Evolutionary conservation across 1,140 invertebrate genomes (phyloP), one percentile per base, ranked within the genome.

Genomic region (Caenorhabditis latens): DNA sequence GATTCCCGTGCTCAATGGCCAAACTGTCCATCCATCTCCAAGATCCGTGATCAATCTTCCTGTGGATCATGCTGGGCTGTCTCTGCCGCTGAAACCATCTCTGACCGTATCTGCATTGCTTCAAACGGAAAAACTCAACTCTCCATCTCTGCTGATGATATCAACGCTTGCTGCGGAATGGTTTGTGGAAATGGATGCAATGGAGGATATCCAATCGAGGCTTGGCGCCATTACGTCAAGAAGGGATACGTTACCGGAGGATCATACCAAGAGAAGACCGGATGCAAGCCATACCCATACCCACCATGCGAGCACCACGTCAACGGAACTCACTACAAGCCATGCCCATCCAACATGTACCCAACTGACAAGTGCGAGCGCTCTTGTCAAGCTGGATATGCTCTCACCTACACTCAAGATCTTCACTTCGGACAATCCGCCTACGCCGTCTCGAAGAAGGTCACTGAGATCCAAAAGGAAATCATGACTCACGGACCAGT

Each of bases 31-130:
- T 96, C 96, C 1, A 89, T 94, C 32, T 92, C 92, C 84, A 93
- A 93, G 89, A 91, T 94, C 75, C 88, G 94, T 50, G 94, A 94
- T 89, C 94, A 94, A 89, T 93, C 94, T 8, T 89, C 91, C 83
- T 94, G 93, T 91, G 94, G 89, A 67, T 90, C 88, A 82, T 92
- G 90, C 82, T 93, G 95, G 95, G 96, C 96, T 13, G 96, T 97
- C 93, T 96, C 96, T 65, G 96, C 97, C 24, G 96, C 96, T 0
- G 96, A 97, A 93, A 95, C 96, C 1, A 98, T 98, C 95, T 96
- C 96, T 21, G 97, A 98, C 93, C 94, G 97, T 84, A 94, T 94
- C 65, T 98, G 97, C 93, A 97, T 97, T 88, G 95, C 96, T 88
- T 96, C 95, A 0, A 94, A 95, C 24, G 96, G 95, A 24, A 94